Base-by-base conservation (phyloP, 2,113 vertebrate genomes). In the Phainopepla nitens region DNA sequence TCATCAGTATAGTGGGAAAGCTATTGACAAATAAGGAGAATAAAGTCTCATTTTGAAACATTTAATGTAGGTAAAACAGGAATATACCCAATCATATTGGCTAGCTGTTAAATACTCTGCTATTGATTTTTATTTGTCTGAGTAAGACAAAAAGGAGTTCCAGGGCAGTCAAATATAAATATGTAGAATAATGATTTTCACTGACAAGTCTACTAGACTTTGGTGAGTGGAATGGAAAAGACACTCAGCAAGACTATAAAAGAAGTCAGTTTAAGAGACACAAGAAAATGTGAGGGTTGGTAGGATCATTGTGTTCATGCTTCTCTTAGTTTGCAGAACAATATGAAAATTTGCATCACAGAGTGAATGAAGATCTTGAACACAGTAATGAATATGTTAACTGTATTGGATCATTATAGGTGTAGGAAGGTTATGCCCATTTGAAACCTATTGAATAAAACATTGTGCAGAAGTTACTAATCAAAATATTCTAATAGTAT, bases 391-490 rank as follows among this genome's bases (percentile, higher is more conserved):
- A 95, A 94, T 89, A 95, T 82, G 53, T 27, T 84, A 91, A 92
- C 24, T 56, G 15, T 71, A 53, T 60, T 75, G 18, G 42, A 50
- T 91, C 82, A 79, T 76, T 76, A 58, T 42, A 82, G 73, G 51
- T 54, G 31, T 56, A 61, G 21, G 45, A 84, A 92, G 45, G 57
- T 65, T 91, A 64, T 87, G 45, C 56, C 77, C 57, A 57, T 84
- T 35, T 92, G 51, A 95, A 93, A 91, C n/a, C 45, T 92, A 33
- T 12, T 89, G 65, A 84, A 89, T 94, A 95, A 96, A 89, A 89
- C 61, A 86, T 80, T 45, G 17, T 64, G 45, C 18, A 87, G 70
- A 76, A 93, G 41, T 84, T 87, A 79, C 41, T 93, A 10, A 93
- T 60, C 47, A 96, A 82, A 92, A 91, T 91, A 91, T 91, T 94